A percentile compares a stretch with the other conserved stretches of the same genome.
These are phyloP conservation scores for Eulemur albifrons DNA, from an alignment of 2,797 vertebrate genomes.

Conservation along the genomic window DNA sequence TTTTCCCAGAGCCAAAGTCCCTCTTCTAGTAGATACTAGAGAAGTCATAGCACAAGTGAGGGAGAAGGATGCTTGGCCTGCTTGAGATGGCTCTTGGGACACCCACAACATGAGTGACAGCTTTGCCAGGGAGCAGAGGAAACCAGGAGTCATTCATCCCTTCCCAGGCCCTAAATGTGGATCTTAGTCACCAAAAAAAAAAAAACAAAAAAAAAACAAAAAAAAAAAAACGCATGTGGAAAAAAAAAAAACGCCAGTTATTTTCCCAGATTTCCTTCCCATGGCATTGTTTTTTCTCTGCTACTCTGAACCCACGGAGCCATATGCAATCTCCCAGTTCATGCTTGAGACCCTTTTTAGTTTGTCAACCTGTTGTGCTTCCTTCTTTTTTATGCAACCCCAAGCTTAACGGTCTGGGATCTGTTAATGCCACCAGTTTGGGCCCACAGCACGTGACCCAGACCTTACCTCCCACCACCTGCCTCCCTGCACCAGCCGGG, in stretches of 20 bases:
- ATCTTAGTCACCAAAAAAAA: neutral
- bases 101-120: neutral
- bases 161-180: neutral
- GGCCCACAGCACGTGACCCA: neutral
- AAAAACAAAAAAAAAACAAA: neutral
- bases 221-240: neutral
- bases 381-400: neutral
- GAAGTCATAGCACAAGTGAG: neutral
- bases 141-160: too few relatives aligned
- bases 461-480: neutral
- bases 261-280: neutral
- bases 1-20: neutral
- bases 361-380: neutral
- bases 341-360: neutral
- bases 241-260: neutral
- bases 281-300: neutral
- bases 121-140: neutral
- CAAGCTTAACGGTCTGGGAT: neutral
- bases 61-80: neutral
- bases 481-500: too few relatives aligned
- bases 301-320: neutral
- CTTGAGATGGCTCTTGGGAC: neutral
- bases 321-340: neutral
- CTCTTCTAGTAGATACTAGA: neutral
- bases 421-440: neutral